Evolutionary conservation across 1,140 invertebrate genomes (phyloP).

Genomic region (Macrobrachium rosenbergii): DNA sequence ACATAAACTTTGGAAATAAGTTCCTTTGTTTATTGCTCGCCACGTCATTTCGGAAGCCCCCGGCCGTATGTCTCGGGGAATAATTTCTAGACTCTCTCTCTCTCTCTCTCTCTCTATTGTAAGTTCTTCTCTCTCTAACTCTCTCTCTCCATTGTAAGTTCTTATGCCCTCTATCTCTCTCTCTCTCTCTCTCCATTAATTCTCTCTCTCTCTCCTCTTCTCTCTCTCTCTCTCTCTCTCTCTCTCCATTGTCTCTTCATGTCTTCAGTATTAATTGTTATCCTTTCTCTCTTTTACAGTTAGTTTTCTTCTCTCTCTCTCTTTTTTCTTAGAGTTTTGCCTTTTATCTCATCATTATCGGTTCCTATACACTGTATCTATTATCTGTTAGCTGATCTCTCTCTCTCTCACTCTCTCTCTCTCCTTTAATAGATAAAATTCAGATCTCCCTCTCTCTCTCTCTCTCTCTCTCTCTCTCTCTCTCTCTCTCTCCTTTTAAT

Average conservation of each 20-base stretch:
- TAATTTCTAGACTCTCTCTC: conserved; percentile 31
- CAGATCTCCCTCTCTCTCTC: too few species aligned
- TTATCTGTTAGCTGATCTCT: neutral
- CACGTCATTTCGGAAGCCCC: too few species aligned
- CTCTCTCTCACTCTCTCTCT: neutral
- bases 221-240: neutral
- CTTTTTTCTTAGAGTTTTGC: neutral
- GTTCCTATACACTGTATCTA: neutral
- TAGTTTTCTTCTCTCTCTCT: too few species aligned
- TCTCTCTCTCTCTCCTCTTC: neutral
- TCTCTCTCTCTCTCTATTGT: conserved; percentile 2
- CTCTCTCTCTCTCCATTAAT: neutral
- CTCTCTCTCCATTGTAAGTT: neutral
- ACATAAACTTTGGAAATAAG: too few species aligned
- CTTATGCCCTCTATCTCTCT: too few species aligned
- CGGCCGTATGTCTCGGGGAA: too few species aligned
- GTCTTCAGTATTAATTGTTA: too few species aligned
- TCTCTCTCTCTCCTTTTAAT: too few species aligned
- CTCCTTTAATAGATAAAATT: too few species aligned
- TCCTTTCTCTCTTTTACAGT: neutral
- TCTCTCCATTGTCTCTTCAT: neutral
- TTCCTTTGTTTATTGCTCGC: too few species aligned
- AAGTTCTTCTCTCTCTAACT: too few species aligned
- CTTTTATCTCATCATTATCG: neutral
- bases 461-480: too few species aligned